phyloP scores from a whole-genome alignment of 2,113 vertebrate genomes.

The Phrynosoma platyrhinos region DNA sequence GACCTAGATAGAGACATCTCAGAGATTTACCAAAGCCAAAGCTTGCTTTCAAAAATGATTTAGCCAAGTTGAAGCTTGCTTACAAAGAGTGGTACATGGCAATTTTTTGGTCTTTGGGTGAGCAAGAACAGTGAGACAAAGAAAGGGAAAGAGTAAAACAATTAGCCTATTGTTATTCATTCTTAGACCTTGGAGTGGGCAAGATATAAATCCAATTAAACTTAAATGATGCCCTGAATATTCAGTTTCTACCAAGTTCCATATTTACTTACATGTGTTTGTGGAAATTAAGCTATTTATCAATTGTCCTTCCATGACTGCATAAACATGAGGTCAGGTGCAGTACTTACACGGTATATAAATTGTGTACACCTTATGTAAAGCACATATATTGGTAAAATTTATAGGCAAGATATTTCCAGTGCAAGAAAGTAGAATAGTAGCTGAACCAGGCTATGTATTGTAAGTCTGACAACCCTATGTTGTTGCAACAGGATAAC shows the following conservation, averaged over 20 bases:
- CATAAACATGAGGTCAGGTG: not conserved
- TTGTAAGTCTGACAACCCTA: slow-evolving; percentile 24
- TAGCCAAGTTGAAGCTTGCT: too few species aligned
- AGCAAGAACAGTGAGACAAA: not conserved
- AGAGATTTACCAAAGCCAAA: not conserved
- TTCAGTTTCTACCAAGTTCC: too few species aligned
- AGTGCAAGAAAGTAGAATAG: not conserved
- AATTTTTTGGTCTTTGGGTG: not conserved
- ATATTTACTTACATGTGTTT: not conserved
- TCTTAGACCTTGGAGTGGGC: not conserved
- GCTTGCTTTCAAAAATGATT: not conserved
- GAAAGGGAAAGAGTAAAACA: not conserved
- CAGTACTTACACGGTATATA: not conserved
- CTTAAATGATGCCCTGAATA: not conserved
- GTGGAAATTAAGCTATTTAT: not conserved
- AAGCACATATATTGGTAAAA: slow-evolving; percentile 37
- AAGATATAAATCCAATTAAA: not conserved
- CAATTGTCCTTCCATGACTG: not conserved
- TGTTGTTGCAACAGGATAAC: slow-evolving; percentile 42
- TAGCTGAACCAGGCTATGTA: slow-evolving; percentile 39
- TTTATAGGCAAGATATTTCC: slow-evolving; percentile 34
- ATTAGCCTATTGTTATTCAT: not conserved
- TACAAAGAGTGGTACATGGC: not conserved
- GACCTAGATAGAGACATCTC: not conserved
- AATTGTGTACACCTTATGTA: not conserved